Conservation (phyloP, 2,888 invertebrate genomes). For the Argynnis bischoffii region DNA sequence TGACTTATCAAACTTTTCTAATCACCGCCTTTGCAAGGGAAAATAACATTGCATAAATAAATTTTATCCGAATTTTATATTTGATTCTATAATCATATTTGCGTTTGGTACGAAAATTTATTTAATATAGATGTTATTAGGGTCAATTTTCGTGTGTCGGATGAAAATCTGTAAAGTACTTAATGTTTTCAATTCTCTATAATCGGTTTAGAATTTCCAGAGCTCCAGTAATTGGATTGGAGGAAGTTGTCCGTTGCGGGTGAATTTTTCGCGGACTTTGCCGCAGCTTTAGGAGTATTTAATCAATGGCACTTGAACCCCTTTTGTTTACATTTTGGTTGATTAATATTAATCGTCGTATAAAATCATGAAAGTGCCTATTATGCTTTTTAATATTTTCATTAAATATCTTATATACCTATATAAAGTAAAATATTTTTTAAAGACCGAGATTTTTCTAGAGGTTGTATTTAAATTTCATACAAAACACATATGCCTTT, state of each 20-base stretch:
- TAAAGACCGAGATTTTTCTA: no score
- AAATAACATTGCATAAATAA: conserved; percentile 76
- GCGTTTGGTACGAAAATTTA: conserved; percentile 50
- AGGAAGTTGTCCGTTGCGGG: conserved; percentile 65
- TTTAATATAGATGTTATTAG: conserved; percentile 53
- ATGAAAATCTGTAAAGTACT: conserved; percentile 73
- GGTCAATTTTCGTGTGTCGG: conserved; percentile 56
- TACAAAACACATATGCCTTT: no score
- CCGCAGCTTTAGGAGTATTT: conserved; percentile 55
- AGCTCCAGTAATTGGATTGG: conserved; percentile 80
- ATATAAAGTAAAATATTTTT: no score
- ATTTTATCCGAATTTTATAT: conserved; percentile 74
- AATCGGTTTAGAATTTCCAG: conserved; percentile 82
- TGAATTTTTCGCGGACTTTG: conserved; percentile 61
- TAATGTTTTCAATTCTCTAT: conserved; percentile 82
- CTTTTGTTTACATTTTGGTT: conserved; percentile 37
- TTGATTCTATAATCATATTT: conserved; percentile 67
- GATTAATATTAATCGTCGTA: conserved; percentile 21
- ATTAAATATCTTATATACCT: neutral
- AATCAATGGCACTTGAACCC: conserved; percentile 39
- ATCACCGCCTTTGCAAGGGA: conserved; percentile 66
- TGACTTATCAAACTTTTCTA: conserved; percentile 76
- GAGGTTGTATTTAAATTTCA: no score
- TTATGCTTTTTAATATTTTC: neutral
- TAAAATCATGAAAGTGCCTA: conserved; percentile 14